Conservation (phyloP, 2,113 vertebrate species). For the Mandrillus leucophaeus region DNA sequence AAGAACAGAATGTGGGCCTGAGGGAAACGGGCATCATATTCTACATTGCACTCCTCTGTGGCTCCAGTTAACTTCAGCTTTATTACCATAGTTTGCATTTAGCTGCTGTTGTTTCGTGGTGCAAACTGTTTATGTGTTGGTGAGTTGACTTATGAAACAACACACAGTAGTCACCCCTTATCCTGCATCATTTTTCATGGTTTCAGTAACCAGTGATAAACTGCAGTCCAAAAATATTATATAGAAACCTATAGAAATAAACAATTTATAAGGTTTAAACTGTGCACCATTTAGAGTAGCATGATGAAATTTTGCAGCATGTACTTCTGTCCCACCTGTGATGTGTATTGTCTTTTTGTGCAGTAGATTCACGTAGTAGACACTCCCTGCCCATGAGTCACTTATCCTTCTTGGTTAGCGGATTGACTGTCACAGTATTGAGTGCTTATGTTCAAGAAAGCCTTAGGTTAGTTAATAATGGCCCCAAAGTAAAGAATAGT, state of each 20-base stretch:
- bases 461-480: neutral
- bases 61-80: neutral
- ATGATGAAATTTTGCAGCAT: neutral
- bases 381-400: neutral
- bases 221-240: neutral
- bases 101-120: neutral
- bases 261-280: neutral
- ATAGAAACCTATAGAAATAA: neutral
- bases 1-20: neutral
- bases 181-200: neutral
- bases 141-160: neutral
- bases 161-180: neutral
- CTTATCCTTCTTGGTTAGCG: neutral
- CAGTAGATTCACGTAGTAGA: neutral
- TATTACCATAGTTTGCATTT: neutral
- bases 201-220: neutral
- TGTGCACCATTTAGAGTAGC: neutral
- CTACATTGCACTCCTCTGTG: rapidly evolving
- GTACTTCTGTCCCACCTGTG: neutral
- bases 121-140: neutral
- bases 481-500: neutral
- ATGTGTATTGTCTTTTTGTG: neutral
- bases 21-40: rapidly evolving
- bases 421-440: neutral
- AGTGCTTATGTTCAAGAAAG: neutral